These are phyloP conservation scores for Eurosta solidaginis DNA, from an alignment of 1,140 invertebrate genomes.

Conservation along the genomic window DNA sequence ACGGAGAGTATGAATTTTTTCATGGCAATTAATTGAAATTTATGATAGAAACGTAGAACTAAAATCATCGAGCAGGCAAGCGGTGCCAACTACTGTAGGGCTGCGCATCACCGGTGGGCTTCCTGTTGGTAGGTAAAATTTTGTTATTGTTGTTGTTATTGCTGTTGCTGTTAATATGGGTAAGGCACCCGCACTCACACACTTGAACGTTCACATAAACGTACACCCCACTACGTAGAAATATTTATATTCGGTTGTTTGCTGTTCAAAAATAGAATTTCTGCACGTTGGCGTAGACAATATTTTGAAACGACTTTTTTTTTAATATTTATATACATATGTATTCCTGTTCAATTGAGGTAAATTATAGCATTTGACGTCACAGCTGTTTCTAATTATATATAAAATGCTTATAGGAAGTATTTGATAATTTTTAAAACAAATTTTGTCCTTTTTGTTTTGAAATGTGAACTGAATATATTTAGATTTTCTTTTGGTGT, in stretches of 20 bases:
- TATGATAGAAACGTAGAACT: neutral
- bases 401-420: no score
- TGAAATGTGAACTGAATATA: no score
- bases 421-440: no score
- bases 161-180: neutral
- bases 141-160: neutral
- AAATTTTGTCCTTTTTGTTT: no score
- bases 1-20: neutral
- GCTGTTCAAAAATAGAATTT: no score
- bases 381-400: no score
- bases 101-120: neutral
- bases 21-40: slow-evolving; percentile 28
- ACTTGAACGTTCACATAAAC: no score
- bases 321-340: neutral
- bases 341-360: neutral
- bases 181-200: neutral
- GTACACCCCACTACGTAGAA: no score
- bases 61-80: neutral
- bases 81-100: neutral
- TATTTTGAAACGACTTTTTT: neutral
- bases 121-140: neutral
- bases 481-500: no score
- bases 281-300: no score
- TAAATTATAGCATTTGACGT: slow-evolving; percentile 23
- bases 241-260: no score